phyloP scores from a whole-genome alignment of 2,797 vertebrate species.

The Acanthornis magna region DNA sequence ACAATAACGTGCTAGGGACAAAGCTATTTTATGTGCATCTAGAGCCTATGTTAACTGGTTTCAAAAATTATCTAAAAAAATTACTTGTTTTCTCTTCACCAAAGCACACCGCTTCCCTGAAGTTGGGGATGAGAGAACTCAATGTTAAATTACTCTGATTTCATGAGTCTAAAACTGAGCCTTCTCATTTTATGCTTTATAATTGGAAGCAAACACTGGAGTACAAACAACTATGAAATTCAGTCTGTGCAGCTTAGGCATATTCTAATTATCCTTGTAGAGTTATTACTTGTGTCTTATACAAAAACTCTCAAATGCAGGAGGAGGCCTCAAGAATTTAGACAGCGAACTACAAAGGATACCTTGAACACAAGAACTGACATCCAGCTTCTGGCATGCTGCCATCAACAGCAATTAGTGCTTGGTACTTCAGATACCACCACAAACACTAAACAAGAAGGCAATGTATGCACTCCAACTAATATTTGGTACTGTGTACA shows the following conservation, averaged over 20 bases:
- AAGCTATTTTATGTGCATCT: not conserved
- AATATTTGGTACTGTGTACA: not conserved
- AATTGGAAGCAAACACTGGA: not conserved
- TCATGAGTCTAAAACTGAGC: conserved; percentile 40
- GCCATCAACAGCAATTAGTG: not conserved
- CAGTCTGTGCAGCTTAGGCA: not conserved
- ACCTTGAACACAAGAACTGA: not conserved
- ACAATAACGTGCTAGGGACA: not conserved
- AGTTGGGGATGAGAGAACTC: conserved; percentile 50
- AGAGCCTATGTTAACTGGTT: not conserved
- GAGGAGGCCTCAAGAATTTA: not conserved
- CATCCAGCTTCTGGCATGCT: not conserved
- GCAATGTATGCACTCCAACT: not conserved
- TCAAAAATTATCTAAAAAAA: conserved; percentile 30
- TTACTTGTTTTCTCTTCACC: conserved; percentile 6
- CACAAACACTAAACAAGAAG: not conserved
- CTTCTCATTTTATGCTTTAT: conserved; percentile 27
- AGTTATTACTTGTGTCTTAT: not conserved
- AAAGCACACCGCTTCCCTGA: conserved; percentile 15
- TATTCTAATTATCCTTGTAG: conserved; percentile 35
- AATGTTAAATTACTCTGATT: conserved; percentile 44
- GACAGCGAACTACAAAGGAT: not conserved
- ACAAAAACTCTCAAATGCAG: not conserved
- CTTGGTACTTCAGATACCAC: not conserved
- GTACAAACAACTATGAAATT: not conserved